Base-by-base conservation (phyloP, 2,888 invertebrate species). In the Abscondita cerata region DNA sequence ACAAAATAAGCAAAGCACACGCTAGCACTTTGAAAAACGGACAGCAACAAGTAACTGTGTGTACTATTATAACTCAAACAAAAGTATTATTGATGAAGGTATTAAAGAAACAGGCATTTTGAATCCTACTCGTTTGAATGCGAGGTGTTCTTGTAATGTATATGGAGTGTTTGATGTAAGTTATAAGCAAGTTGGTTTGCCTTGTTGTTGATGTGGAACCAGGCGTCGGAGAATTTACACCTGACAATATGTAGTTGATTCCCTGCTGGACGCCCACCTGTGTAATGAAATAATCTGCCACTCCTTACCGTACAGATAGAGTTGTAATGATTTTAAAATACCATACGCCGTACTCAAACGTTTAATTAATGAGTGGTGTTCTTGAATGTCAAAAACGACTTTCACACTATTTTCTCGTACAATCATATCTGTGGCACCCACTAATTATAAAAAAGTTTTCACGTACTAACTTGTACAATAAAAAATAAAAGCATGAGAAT, bases 211-310 rank as follows among this genome's bases (percentile, higher is more conserved):
- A 53, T 66, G 64, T 60, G 46, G 46, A 57, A 57, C 31, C 64
- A 64, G 64, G 64, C 64, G 65, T 65, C 59, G 65, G 65, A 62
- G 77, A 79, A 79, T 77, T 78, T 77, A 78, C 79, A 78, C 78
- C 77, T 78, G 76, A 78, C 76, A 76, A 77, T 77, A n/a, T n/a
- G n/a, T n/a, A 74, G 76, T 73, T 71, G 74, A 78, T 76, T 75
- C 75, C 73, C 75, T 72, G 74, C 73, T 70, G 72, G 72, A 76
- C 77, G 77, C 77, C 76, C 77, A 76, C 76, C 74, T 72, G 71
- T 69, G 73, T 77, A 78, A 78, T 72, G 78, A 79, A 79, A 79
- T 79, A 79, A 79, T 79, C 78, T 73, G 76, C 78, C 79, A 79
- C 80, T 76, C 80, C 79, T 75, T 74, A 70, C 72, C 67, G 66